phyloP scores from a whole-genome alignment of 92 coral and sea anemone genomes.

The Zoanthus solanderi region DNA sequence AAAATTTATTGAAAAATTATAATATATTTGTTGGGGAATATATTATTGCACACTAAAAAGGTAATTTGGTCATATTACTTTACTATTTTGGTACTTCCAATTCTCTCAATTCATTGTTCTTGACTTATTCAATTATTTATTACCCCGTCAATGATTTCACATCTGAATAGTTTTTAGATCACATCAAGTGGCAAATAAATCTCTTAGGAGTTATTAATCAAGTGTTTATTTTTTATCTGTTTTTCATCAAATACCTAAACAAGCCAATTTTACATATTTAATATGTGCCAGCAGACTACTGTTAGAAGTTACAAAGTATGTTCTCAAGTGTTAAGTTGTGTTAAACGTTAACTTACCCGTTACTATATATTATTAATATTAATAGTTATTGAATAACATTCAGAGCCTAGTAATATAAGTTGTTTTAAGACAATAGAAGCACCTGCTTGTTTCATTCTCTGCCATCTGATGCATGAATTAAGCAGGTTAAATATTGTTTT shows the following conservation, averaged over 20 bases:
- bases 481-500: background rate
- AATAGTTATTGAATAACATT: slow-evolving; percentile 23
- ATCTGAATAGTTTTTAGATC: slow-evolving; percentile 20
- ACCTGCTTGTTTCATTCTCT: slow-evolving; percentile 13
- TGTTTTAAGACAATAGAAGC: slow-evolving; percentile 22
- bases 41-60: background rate
- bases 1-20: background rate
- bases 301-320: background rate
- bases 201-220: no score
- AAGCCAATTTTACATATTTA: background rate
- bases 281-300: background rate
- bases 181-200: slow-evolving; percentile 18
- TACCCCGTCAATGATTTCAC: slow-evolving; percentile 27
- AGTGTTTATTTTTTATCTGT: background rate
- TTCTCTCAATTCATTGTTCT: background rate
- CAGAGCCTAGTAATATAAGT: slow-evolving; percentile 38
- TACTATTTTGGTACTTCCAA: background rate
- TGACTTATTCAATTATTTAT: background rate
- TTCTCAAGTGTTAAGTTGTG: background rate
- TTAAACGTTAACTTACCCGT: no score
- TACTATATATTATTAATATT: background rate
- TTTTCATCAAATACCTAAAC: background rate
- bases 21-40: background rate
- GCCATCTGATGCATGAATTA: slow-evolving; percentile 19
- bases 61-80: background rate